A percentile compares a stretch with the other conserved stretches of the same genome.
Evolutionary conservation across 2,888 invertebrate species (phyloP).

Genomic region (Saturnia pavonia): DNA sequence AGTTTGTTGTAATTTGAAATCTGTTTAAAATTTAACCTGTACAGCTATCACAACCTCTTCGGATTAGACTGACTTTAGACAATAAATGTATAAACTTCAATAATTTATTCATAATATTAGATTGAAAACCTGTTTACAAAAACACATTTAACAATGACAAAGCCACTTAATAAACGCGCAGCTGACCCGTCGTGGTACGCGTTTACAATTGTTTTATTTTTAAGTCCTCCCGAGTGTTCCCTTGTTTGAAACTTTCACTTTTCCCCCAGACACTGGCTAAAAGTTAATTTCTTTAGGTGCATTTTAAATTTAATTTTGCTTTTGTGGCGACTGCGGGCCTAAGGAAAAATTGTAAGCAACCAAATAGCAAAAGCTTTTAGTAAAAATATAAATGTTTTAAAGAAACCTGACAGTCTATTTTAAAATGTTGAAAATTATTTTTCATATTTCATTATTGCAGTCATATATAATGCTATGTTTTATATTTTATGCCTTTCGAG

Average conservation of each 20-base stretch:
- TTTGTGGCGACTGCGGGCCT: constrained; percentile 73
- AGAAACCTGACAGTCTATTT: constrained; percentile 38
- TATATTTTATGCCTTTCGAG: too few relatives aligned
- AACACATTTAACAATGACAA: constrained; percentile 30
- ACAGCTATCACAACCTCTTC: too few relatives aligned
- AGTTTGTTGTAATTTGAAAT: too few relatives aligned
- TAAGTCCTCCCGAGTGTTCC: constrained; percentile 70
- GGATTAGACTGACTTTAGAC: too few relatives aligned
- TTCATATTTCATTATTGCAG: not conserved
- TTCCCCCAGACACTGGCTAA: constrained; percentile 57
- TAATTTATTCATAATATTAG: not conserved
- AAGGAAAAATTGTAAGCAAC: constrained; percentile 68
- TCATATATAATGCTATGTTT: not conserved
- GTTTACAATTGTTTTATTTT: constrained; percentile 70
- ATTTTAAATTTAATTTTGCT: constrained; percentile 81
- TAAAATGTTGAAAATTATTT: not conserved
- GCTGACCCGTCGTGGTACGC: constrained; percentile 49
- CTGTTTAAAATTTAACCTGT: too few relatives aligned
- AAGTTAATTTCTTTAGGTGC: constrained; percentile 81
- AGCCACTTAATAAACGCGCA: constrained; percentile 50
- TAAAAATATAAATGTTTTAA: constrained; percentile 54
- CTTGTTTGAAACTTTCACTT: constrained; percentile 73
- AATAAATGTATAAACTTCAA: not conserved
- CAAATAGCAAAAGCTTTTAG: constrained; percentile 69
- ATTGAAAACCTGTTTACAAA: constrained; percentile 17